These are phyloP conservation scores for Tipula helvola DNA, from an alignment of 2,888 invertebrate species.

Conservation along the genomic window DNA sequence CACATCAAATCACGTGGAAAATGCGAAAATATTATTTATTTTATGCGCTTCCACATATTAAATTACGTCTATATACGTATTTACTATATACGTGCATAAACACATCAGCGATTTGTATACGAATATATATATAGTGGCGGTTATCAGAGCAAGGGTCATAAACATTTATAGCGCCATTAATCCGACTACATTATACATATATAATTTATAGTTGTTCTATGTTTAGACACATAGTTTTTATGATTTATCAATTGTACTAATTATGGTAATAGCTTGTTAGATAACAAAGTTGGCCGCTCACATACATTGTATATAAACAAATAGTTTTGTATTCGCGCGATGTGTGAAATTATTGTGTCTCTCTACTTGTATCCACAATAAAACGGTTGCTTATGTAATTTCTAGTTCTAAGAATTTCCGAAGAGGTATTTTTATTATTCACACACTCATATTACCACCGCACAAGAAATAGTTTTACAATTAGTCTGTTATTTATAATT, in stretches of 20 bases:
- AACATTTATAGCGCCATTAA: neutral
- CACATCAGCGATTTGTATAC: neutral
- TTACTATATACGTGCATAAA: neutral
- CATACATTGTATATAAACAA: neutral
- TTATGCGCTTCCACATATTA: neutral
- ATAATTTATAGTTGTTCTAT: neutral
- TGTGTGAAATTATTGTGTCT: neutral
- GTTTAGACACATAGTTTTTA: neutral
- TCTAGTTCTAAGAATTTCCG: neutral
- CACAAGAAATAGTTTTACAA: neutral
- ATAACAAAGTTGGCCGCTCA: neutral
- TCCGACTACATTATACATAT: neutral
- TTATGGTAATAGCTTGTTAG: neutral
- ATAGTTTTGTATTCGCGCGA: neutral
- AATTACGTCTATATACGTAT: neutral
- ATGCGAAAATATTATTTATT: neutral
- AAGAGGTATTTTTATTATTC: neutral
- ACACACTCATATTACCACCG: neutral
- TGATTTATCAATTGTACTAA: neutral
- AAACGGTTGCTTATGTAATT: neutral
- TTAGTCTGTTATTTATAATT: neutral
- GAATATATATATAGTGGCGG: neutral
- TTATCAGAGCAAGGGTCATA: neutral
- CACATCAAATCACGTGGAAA: neutral
- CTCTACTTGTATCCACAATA: neutral